A percentile compares a stretch with the other conserved stretches of the same genome.
These are phyloP conservation scores for Saccopteryx bilineata DNA, from an alignment of 2,113 vertebrate genomes.

Conservation along the genomic window DNA sequence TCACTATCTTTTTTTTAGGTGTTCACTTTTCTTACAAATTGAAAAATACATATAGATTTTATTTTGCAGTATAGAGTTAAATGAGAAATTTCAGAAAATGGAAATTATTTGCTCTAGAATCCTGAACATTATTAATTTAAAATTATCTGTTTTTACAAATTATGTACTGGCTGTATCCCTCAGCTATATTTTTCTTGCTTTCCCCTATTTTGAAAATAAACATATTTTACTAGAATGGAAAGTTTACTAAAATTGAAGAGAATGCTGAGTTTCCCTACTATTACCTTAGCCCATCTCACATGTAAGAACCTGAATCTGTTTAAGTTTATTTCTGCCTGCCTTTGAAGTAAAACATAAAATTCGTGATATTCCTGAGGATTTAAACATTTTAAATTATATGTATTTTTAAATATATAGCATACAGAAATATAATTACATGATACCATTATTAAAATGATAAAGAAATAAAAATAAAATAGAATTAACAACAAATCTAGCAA, in stretches of 20 bases:
- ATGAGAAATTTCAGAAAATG: neutral
- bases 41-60: neutral
- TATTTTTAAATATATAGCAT: neutral
- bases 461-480: constrained; percentile 42
- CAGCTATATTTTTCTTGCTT: neutral
- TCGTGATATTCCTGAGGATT: neutral
- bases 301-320: neutral
- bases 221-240: constrained; percentile 26
- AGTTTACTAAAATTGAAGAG: constrained; percentile 27
- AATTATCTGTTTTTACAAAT: constrained; percentile 49
- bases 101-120: constrained; percentile 5
- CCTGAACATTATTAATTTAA: neutral
- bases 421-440: neutral
- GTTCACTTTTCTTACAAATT: neutral
- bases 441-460: constrained; percentile 22
- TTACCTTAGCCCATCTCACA: neutral
- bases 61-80: constrained; percentile 10
- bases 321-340: neutral
- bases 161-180: neutral
- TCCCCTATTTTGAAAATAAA: constrained; percentile 4
- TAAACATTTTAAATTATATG: constrained; percentile 1
- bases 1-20: neutral
- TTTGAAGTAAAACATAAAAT: constrained; percentile 44
- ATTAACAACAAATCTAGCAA: neutral
- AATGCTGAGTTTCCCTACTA: neutral